Base-by-base conservation (phyloP, 2,113 vertebrate genomes). In the Chaetops frenatus region DNA sequence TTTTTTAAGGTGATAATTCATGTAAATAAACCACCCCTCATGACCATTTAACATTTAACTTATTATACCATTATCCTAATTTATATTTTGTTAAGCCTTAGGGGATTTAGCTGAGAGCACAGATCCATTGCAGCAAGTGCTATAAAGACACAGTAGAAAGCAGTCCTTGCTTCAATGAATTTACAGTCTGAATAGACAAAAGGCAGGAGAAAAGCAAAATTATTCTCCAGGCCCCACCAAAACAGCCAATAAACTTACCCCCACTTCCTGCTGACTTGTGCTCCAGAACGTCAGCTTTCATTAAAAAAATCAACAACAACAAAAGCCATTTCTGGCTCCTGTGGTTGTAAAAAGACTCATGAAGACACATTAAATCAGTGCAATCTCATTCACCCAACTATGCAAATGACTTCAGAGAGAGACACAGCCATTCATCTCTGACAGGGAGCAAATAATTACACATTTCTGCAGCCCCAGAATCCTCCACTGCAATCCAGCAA, bases 121-220 rank as follows among this genome's bases (percentile, higher is more conserved):
- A 88, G 69, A 90, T 87, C 79, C 90, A 93, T 40, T 92, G 93
- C 69, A 92, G 70, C 62, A 79, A 95, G 82, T 73, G 88, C 60
- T 93, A 72, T 95, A 94, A 96, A 94, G 91, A 57, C 78, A 70
- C 54, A 66, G 87, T 86, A 96, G 90, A 93, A 94, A 81, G 87
- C 79, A 81, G 71, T 28, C 88, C 67, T 83, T 81, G 82, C 93
- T 83, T 83, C 94, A 93, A 93, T 71, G 87, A 93, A 95, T 95
- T 95, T 96, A 94, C 88, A 93, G 84, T 90, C 81, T 93, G 84
- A 95, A 95, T 45, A 95, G 85, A 96, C 93, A 96, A 96, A 96
- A 97, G 92, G 92, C 88, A 93, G 88, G 92, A 95, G 92, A 95
- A 96, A 96, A 47, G 90, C 91, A 94, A 90, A 96, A 93, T 93